Base-by-base conservation (phyloP, 2,888 invertebrate species). In the Cheilosia pagana region DNA sequence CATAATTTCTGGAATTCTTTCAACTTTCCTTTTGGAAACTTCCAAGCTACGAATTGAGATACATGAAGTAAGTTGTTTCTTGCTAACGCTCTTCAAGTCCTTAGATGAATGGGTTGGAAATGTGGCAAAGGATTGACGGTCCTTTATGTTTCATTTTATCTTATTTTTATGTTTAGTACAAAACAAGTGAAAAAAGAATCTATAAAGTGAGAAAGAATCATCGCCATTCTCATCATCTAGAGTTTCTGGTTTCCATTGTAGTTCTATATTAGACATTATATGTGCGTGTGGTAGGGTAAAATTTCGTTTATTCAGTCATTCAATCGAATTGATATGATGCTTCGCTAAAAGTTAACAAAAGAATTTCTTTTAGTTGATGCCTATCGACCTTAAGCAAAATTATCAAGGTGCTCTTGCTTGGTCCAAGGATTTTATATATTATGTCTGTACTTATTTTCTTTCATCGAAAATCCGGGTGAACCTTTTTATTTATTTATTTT, bases 271-370 rank as follows among this genome's bases (percentile, higher is more conserved):
- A n/a, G n/a, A n/a, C n/a, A n/a, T n/a, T 68, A 6, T 59, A 43
- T n/a, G 50, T 53, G 12, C 10, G 16, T 14, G 14, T 3, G 19
- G 21, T n/a, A 28, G 48, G 28, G 23, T 21, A 10, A 53, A 19
- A 65, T 35, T 60, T 41, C 48, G 31, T 74, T 62, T 35, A 53
- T 55, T 35, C 74, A 63, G 45, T 74, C 74, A 63, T 74, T 63
- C 55, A 55, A 43, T 48, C 62, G 63, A 63, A 48, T 55, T 55
- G 45, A 63, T 63, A 63, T 63, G 63, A 53, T 63, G 74, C 55
- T 62, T 52, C 60, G 71, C 60, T 62, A 21, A 28, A 72, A 43
- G 28, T 60, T 72, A 60, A 72, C 71, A 72, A 72, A 52, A 43
- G 71, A 43, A 41, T 72, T 71, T 39, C 41, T 48, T 43, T 55